Percentiles rank a stretch among this genome's conserved stretches.
phyloP scores from a whole-genome alignment of 2,888 invertebrate genomes.

The Catocala sponsa region DNA sequence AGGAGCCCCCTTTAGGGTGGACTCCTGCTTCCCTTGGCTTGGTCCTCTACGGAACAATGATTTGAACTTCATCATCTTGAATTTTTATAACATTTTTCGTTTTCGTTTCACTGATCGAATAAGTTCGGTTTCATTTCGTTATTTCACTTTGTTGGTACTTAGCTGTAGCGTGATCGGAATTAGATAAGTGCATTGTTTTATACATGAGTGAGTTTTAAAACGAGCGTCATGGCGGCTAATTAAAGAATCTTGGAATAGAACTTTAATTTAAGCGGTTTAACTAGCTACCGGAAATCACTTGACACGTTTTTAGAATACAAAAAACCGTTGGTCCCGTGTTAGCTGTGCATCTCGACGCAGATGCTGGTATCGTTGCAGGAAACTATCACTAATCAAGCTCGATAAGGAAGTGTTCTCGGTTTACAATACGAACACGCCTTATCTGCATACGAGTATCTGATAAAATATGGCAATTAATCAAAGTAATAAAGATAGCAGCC shows the following conservation, averaged over 20 bases:
- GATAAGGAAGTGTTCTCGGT: constrained; percentile 30
- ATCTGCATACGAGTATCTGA: constrained; percentile 44
- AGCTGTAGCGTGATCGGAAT: constrained; percentile 56
- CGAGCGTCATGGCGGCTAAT: constrained; percentile 11
- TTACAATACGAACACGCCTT: constrained; percentile 38
- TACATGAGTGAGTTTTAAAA: constrained; percentile 8
- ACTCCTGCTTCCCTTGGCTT: constrained; percentile 87
- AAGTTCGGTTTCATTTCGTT: constrained; percentile 60
- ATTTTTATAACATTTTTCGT: constrained; percentile 67
- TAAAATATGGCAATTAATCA: constrained; percentile 53
- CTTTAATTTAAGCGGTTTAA: constrained; percentile 10
- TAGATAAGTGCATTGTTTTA: constrained; percentile 41
- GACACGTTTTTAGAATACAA: constrained; percentile 44
- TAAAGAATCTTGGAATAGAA: constrained; percentile 4
- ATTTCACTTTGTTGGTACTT: constrained; percentile 38
- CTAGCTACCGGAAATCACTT: constrained; percentile 43
- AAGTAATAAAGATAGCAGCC: constrained; percentile 42
- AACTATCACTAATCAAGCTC: constrained; percentile 41
- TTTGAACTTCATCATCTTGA: constrained; percentile 96
- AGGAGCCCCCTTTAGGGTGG: constrained; percentile 88
- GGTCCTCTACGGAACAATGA: constrained; percentile 97
- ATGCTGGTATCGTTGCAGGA: constrained; percentile 32
- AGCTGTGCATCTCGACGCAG: constrained; percentile 21
- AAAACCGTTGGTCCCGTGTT: constrained; percentile 29
- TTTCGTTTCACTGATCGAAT: constrained; percentile 80